phyloP scores from a whole-genome alignment of 2,797 vertebrate genomes.

The Pelobates cultripes region DNA sequence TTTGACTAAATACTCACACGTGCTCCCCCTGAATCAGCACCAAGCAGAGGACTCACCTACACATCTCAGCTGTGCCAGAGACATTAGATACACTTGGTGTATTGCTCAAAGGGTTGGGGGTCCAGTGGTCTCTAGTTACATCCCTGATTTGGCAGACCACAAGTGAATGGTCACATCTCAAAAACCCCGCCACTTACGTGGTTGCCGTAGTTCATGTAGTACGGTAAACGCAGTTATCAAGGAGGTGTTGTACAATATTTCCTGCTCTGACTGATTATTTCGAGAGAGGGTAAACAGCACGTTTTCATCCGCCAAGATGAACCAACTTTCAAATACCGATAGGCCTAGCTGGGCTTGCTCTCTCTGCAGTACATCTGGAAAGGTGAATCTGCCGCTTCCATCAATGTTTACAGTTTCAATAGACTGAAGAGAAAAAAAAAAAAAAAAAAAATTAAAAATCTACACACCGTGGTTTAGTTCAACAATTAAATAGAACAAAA shows the following conservation, averaged over 20 bases:
- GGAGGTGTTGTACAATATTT: conserved; percentile 66
- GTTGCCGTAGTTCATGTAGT: conserved; percentile 79
- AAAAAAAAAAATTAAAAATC: neutral
- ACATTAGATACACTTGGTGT: too few relatives aligned
- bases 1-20: too few relatives aligned
- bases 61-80: too few relatives aligned
- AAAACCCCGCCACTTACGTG: conserved; percentile 67
- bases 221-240: conserved; percentile 68
- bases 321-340: conserved; percentile 77
- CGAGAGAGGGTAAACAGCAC: conserved; percentile 71
- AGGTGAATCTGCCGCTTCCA: conserved; percentile 75
- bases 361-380: conserved; percentile 71
- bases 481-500: too few relatives aligned
- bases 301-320: conserved; percentile 80
- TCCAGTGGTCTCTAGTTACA: too few relatives aligned
- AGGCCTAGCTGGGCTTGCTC: conserved; percentile 64
- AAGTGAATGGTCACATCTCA: too few relatives aligned
- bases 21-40: too few relatives aligned
- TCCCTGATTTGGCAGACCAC: too few relatives aligned
- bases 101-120: too few relatives aligned
- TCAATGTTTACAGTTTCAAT: conserved; percentile 82
- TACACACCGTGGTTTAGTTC: too few relatives aligned
- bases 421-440: conserved; percentile 70
- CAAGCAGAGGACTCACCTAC: too few relatives aligned
- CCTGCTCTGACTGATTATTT: conserved; percentile 62